Evolutionary conservation across 2,113 vertebrate species (phyloP), one percentile per base, ranked within the genome.

Genomic region (Albula goreensis): DNA sequence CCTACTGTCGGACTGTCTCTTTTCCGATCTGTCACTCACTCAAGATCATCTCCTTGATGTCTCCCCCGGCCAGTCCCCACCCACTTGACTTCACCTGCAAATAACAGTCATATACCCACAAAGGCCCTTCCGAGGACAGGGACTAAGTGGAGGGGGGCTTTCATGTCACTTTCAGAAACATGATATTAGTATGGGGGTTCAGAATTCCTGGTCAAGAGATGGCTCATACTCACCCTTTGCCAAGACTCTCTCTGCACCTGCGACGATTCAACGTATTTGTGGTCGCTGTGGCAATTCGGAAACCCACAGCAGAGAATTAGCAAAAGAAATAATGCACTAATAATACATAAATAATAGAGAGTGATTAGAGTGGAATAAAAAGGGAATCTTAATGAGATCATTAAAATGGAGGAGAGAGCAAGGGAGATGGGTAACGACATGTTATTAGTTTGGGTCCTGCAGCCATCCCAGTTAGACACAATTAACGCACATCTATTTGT

Each of bases 401-500:
- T 86, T 86, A 83, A 86, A 86, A 78, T 83, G 51, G 53, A 86
- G 66, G 50, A 31, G 25, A 83, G 66, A 77, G 66, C 22, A 50
- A 56, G 52, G 70, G 81, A 83, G 56, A 83, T 50, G 80, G 85
- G 25, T 86, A 83, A 82, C 66, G 52, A 51, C 80, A 41, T 83
- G 50, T 85, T 78, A 83, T 86, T 86, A 57, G 85, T 31, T 48
- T 83, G 70, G 74, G 50, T 78, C 85, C 81, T 56, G 50, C 85
- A 86, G 81, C 70, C 81, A 86, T 57, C 66, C 70, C 66, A 83
- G 82, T 86, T 80, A 83, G 81, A 83, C 31, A 86, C 66, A 86
- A 86, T 83, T 86, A 83, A 74, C 80, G 78, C 85, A 86, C 52
- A 78, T 86, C 66, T 86, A 85, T 80, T 86, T 66, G 50, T 80